A percentile compares a stretch with the other conserved stretches of the same genome.
phyloP scores from a whole-genome alignment of 2,113 vertebrate species.

The Ciconia boyciana region DNA sequence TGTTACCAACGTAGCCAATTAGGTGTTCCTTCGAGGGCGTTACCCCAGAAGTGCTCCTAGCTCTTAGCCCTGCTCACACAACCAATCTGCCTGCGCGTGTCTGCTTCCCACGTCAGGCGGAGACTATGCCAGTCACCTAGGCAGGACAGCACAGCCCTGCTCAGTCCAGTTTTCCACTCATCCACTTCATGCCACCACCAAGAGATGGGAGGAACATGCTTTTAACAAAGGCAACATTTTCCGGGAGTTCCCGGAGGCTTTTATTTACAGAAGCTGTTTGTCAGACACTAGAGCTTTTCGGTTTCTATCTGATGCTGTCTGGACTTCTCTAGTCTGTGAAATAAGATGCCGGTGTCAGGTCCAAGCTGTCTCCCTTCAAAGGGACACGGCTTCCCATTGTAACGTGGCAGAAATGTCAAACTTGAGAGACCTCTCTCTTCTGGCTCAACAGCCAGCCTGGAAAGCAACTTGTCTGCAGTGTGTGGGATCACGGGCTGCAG shows the following conservation, averaged over 20 bases:
- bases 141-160: background rate
- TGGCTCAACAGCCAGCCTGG: conserved; percentile 78
- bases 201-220: background rate
- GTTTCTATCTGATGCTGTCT: background rate
- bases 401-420: conserved; percentile 77
- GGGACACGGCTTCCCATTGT: conserved; percentile 69
- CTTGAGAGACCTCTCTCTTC: conserved; percentile 73
- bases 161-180: fast-evolving
- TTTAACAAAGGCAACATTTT: background rate
- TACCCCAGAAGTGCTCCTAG: background rate
- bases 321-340: conserved; percentile 78
- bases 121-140: background rate
- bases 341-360: conserved; percentile 82
- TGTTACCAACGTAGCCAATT: background rate
- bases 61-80: background rate
- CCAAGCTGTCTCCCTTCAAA: conserved; percentile 88
- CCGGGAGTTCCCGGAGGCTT: background rate
- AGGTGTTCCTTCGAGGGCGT: background rate
- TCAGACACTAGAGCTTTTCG: conserved; percentile 20
- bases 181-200: background rate
- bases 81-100: fast-evolving
- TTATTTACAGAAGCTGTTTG: background rate
- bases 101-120: fast-evolving
- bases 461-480: conserved; percentile 80
- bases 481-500: conserved; percentile 87